Evolutionary conservation across 2,113 vertebrate species (phyloP).

Genomic region (Phalacrocorax aristotelis): DNA sequence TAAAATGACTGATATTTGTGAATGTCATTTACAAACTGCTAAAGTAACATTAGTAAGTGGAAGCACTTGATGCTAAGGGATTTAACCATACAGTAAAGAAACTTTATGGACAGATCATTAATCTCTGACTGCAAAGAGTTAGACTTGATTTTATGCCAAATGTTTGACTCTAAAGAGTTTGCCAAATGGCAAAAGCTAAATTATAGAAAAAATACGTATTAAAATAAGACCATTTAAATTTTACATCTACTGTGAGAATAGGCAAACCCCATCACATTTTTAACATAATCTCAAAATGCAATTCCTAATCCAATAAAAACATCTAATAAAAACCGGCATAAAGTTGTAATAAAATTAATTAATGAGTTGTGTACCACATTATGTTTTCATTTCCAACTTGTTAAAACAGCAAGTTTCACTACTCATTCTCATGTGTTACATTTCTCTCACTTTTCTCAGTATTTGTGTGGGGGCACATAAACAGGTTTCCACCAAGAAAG

Average conservation of each 20-base stretch:
- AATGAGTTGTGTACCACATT: constrained; percentile 12
- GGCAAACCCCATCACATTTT: constrained; percentile 15
- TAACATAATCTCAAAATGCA: constrained; percentile 29
- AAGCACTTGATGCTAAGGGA: constrained; percentile 32
- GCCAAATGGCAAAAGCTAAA: constrained; percentile 35
- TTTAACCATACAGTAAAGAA: constrained; percentile 42
- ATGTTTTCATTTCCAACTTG: constrained; percentile 41
- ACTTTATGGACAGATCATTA: constrained; percentile 48
- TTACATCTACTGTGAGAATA: constrained; percentile 51
- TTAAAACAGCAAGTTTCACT: constrained; percentile 41
- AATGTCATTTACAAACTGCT: constrained; percentile 43
- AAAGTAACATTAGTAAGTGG: constrained; percentile 39
- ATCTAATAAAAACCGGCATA: constrained; percentile 35
- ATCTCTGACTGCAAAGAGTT: constrained; percentile 37
- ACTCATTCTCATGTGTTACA: background rate
- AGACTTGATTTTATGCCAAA: constrained; percentile 49
- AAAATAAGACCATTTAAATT: constrained; percentile 42
- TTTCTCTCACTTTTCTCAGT: constrained; percentile 9
- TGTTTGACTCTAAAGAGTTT: constrained; percentile 7
- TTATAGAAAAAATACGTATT: constrained; percentile 29
- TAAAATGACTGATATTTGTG: constrained; percentile 23
- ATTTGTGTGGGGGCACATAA: background rate
- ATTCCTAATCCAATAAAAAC: constrained; percentile 47
- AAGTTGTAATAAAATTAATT: constrained; percentile 45
- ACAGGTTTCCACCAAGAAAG: background rate